These are phyloP conservation scores for Tinamus major DNA, from an alignment of 2,797 vertebrate species.

Conservation along the genomic window DNA sequence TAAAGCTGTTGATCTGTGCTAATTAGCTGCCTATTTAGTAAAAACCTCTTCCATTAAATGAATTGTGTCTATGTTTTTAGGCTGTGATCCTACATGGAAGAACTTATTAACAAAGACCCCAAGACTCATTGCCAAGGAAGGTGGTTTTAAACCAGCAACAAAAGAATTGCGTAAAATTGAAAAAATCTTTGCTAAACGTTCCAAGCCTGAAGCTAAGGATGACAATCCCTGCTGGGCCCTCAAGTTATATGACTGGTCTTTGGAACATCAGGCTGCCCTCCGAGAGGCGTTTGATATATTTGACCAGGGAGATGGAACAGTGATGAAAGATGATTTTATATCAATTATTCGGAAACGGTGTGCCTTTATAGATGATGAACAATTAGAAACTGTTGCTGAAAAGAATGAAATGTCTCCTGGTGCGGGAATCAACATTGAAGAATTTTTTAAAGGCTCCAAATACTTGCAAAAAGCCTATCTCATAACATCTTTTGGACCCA, in stretches of 20 bases:
- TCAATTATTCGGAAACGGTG: conserved; percentile 78
- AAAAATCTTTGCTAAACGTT: conserved; percentile 74
- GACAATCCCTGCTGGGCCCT: conserved; percentile 83
- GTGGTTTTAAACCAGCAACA: conserved; percentile 83
- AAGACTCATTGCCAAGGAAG: conserved; percentile 84
- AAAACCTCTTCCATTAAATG: background rate
- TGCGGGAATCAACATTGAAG: conserved; percentile 78
- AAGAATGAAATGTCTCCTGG: conserved; percentile 77
- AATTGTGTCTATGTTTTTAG: conserved; percentile 72
- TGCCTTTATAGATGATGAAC: conserved; percentile 69
- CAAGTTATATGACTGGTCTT: conserved; percentile 91
- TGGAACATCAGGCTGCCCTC: conserved; percentile 82
- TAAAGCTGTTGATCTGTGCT: background rate
- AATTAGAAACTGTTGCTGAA: conserved; percentile 76
- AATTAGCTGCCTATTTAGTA: background rate
- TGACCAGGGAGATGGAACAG: conserved; percentile 71
- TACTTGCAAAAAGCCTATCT: conserved; percentile 87
- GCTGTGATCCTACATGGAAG: conserved; percentile 89
- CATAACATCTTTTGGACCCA: conserved; percentile 82
- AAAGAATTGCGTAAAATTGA: conserved; percentile 87
- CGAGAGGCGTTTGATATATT: conserved; percentile 68
- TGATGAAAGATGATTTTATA: conserved; percentile 81
- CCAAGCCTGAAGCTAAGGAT: conserved; percentile 65
- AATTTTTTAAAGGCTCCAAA: conserved; percentile 89
- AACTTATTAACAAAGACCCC: conserved; percentile 85